Percentiles rank a stretch among this genome's conserved stretches.
phyloP scores from a whole-genome alignment of 2,888 invertebrate species.

The Timema podura region DNA sequence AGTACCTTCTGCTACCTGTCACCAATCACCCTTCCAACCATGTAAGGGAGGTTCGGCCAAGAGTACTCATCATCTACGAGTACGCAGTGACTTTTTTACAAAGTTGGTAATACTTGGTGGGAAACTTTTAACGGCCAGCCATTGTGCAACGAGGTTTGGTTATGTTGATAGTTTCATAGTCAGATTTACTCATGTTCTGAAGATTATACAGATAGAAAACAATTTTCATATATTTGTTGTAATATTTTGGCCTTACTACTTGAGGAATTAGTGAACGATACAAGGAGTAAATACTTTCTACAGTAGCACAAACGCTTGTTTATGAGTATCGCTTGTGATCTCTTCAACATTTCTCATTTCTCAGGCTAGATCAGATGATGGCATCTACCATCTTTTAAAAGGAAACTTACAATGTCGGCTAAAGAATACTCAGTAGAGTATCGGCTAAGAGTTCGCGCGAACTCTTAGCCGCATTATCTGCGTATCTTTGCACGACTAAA shows the following conservation, averaged over 20 bases:
- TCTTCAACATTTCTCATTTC: not conserved
- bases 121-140: not conserved
- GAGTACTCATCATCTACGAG: constrained; percentile 8
- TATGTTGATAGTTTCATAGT: not conserved
- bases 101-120: constrained; percentile 5
- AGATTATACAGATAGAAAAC: constrained; percentile 7
- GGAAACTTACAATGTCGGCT: not conserved
- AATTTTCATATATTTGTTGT: not conserved
- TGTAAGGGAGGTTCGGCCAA: not conserved
- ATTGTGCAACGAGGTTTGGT: not conserved
- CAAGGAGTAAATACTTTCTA: not conserved
- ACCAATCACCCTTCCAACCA: too few relatives aligned
- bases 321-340: not conserved
- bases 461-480: constrained; percentile 8
- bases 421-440: not conserved
- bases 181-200: not conserved
- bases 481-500: not conserved
- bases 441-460: constrained; percentile 7
- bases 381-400: not conserved
- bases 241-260: not conserved
- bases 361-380: not conserved
- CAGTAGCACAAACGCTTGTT: not conserved
- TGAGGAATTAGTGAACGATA: not conserved
- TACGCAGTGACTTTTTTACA: not conserved
- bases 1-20: too few relatives aligned